Base-by-base conservation (phyloP, 1,140 invertebrate genomes). In the Papilio aristodemus region DNA sequence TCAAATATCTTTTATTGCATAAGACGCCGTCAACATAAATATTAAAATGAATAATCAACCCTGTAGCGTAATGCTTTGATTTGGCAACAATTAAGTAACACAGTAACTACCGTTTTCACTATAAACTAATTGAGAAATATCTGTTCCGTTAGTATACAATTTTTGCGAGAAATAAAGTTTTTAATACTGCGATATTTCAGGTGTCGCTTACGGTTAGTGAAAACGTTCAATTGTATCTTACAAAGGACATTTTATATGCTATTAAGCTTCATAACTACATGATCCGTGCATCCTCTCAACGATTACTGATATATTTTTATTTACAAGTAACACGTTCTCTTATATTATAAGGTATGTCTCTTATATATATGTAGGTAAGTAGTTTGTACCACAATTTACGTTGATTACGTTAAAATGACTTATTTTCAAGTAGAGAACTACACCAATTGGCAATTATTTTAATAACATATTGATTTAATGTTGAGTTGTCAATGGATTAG, bases 61-160 rank as follows among this genome's bases (percentile, higher is more conserved):
- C n/a, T n/a, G n/a, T n/a, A n/a, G n/a, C n/a, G n/a, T 32, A 32
- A 2, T 32, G 27, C 27, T 32, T 32, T 22, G 27, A 66, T 66
- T 66, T 66, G 43, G 43, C 39, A 50, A 50, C 39, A 66, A 66
- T 72, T 72, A 69, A 72, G 71, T 73, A 73, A 73, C 68, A 50
- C 66, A 69, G 63, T 11, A 71, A 71, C 68, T 67, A 63, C 62
- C 50, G 59, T 62, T 57, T 62, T 13, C 36, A 68, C 43, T 59
- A 7, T 32, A 32, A 32, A 32, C 2, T 3, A 32, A 32, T 32
- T 3, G 6, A 32, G 6, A 32, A 32, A 32, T 6, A 3, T 32
- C 27, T 32, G 27, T 32, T 3, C 27, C 6, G 27, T 3, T 32
- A 32, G 2, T 6, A 32, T 2, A 6, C 27, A 32, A 32, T 32